Conservation (phyloP, 2,113 vertebrate genomes). For the Cisticola juncidis region DNA sequence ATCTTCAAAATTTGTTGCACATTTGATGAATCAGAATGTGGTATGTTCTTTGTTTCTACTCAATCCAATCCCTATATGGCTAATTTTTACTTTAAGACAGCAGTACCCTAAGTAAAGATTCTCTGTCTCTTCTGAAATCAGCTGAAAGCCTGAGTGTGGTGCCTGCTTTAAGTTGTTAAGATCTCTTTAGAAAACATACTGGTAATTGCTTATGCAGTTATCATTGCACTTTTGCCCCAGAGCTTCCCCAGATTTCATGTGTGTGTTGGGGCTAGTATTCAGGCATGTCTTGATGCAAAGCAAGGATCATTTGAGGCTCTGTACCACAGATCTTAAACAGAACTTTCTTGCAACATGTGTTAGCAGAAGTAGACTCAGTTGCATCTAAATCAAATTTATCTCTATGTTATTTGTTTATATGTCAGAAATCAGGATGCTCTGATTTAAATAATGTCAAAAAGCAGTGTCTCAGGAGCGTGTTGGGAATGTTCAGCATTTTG, state of each 20-base stretch:
- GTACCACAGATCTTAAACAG: neutral
- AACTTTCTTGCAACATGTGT: neutral
- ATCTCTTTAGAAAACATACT: neutral
- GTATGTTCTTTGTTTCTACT: slow-evolving; percentile 74
- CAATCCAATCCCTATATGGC: neutral
- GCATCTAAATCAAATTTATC: neutral
- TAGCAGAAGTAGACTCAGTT: neutral
- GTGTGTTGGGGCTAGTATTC: neutral
- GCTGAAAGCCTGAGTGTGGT: neutral
- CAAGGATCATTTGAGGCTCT: neutral
- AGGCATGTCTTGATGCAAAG: neutral
- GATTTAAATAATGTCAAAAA: neutral
- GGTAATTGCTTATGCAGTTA: neutral
- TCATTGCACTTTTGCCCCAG: neutral
- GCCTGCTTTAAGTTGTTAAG: neutral
- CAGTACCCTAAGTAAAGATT: neutral
- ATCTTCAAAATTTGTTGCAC: slow-evolving; percentile 95
- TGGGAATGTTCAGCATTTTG: neutral
- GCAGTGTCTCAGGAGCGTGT: neutral
- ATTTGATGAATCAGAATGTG: slow-evolving; percentile 99
- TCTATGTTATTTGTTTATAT: neutral
- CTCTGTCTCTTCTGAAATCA: neutral
- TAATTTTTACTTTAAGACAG: neutral
- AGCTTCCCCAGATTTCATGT: neutral
- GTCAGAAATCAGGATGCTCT: neutral